Evolutionary conservation across 92 coral and sea anemone genomes (phyloP).

Genomic region (Bergia sp.): DNA sequence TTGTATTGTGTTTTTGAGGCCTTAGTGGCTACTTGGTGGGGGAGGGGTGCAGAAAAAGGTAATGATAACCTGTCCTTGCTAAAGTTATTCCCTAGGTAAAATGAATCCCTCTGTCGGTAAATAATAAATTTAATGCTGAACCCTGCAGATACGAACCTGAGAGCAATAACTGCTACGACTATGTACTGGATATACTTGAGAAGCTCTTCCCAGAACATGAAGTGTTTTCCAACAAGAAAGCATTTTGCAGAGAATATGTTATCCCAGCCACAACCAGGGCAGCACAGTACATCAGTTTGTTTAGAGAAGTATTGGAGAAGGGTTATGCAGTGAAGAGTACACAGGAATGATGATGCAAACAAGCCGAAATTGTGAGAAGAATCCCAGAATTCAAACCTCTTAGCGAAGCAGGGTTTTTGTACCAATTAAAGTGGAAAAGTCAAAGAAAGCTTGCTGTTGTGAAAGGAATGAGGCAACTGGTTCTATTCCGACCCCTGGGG

Average conservation of each 20-base stretch:
- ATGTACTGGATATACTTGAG: slow-evolving; percentile 33
- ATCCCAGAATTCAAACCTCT: background rate
- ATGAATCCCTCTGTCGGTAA: no score
- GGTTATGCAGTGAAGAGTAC: slow-evolving; percentile 37
- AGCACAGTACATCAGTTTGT: slow-evolving; percentile 55
- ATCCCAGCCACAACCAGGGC: slow-evolving; percentile 55
- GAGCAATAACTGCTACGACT: slow-evolving; percentile 54
- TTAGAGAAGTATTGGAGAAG: slow-evolving; percentile 40
- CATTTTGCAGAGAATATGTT: slow-evolving; percentile 31
- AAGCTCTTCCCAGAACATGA: slow-evolving; percentile 10
- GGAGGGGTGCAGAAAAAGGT: no score
- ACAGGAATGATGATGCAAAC: background rate
- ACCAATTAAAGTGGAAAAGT: background rate
- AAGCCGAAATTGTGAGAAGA: background rate
- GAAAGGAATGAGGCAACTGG: no score
- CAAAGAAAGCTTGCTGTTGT: no score
- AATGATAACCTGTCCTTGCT: no score
- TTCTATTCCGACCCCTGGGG: no score
- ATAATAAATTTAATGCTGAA: no score
- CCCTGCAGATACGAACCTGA: slow-evolving; percentile 43
- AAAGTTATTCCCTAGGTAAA: no score
- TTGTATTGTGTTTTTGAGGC: no score
- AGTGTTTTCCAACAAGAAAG: slow-evolving; percentile 39
- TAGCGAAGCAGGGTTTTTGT: no score
- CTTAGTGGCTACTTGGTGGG: no score